These are phyloP conservation scores for Axea sp. DNA, from an alignment of 2,888 invertebrate genomes.

Conservation along the genomic window DNA sequence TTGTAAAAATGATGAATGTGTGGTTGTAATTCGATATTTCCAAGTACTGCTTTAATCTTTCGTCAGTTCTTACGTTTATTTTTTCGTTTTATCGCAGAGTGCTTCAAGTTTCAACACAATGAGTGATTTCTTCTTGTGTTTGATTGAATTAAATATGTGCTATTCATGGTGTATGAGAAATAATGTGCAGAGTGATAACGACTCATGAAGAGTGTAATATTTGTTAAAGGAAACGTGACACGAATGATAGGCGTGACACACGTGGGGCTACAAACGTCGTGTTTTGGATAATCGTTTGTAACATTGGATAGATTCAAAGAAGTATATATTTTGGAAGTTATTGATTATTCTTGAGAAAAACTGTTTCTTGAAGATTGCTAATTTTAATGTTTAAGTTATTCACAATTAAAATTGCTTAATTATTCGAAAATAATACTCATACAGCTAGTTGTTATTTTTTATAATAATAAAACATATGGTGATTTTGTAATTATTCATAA, in stretches of 20 bases:
- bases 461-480: no score
- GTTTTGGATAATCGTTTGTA: conserved; percentile 38
- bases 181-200: conserved; percentile 15
- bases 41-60: conserved; percentile 6
- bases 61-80: not conserved
- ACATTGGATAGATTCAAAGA: conserved; percentile 23
- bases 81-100: not conserved
- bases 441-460: no score
- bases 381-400: no score
- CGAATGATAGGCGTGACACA: conserved; percentile 18
- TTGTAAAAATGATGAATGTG: conserved; percentile 10
- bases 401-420: no score
- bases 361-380: no score
- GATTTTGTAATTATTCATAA: no score
- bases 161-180: not conserved
- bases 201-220: conserved; percentile 12
- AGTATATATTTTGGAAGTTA: conserved; percentile 24
- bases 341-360: not conserved
- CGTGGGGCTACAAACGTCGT: conserved; percentile 43
- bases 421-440: no score
- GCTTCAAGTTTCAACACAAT: not conserved
- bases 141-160: conserved; percentile 5
- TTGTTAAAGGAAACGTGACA: conserved; percentile 19
- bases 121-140: conserved; percentile 6
- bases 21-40: conserved; percentile 4